Evolutionary conservation across 1,140 invertebrate genomes (phyloP), one percentile per base, ranked within the genome.

Genomic region (Ruditapes philippinarum): DNA sequence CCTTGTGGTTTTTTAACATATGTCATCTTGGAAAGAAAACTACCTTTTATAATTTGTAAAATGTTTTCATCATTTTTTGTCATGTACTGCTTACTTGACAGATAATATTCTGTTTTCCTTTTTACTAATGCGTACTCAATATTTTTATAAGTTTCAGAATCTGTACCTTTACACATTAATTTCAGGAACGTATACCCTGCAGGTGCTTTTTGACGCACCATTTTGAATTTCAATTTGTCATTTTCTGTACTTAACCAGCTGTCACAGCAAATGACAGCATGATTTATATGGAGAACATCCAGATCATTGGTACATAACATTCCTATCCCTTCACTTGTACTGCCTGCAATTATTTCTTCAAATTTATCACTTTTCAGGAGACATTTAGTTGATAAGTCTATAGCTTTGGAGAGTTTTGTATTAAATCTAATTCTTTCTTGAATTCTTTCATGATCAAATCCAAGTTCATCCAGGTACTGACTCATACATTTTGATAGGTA

Each of bases 61-160:
- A n/a, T n/a, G n/a, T n/a, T n/a, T n/a, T 89, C 70, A 25, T 89
- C 62, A 65, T 65, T 65, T 31, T 65, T 28, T 54, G 31, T 36
- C 83, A 85, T 85, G 65, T 51, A 74, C 38, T 28, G 4, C 9
- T 85, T 3, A 33, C 25, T 49, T 42, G 78, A 88, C 40, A 81
- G 38, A 68, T 74, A 80, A 31, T 57, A 0, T 60, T 36, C 33
- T 17, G 12, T 57, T 22, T 80, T 60, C 33, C 49, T 80, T 60
- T 57, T 12, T 14, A 33, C 31, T 12, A 80, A 12, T 1, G 78
- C 78, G 36, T 80, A 57, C 3, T 60, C 42, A 9, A 80, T 17
- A 31, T 22, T 54, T 31, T 33, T 7, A 57, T 31, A 80, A 22
- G 14, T 80, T n/a, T n/a, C n/a, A 19, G n/a, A 22, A 36, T 60